phyloP scores from a whole-genome alignment of 1,140 invertebrate species.

The Himalopsyche phryganea region DNA sequence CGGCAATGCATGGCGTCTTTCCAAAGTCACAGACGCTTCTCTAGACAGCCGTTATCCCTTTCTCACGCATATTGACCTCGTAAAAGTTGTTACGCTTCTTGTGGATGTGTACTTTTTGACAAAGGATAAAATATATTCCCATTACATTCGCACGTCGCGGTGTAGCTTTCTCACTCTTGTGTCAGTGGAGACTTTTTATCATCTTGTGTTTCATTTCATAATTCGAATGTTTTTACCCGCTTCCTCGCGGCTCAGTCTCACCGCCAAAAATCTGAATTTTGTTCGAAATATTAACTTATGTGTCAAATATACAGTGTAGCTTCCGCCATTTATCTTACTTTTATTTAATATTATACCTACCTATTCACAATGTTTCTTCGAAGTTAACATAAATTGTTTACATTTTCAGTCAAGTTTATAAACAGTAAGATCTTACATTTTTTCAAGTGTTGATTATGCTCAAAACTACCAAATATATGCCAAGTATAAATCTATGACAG shows the following conservation, averaged over 20 bases:
- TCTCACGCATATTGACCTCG: conserved; percentile 50
- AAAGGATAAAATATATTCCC: conserved; percentile 49
- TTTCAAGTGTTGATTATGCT: no score
- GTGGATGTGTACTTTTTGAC: conserved; percentile 30
- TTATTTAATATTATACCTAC: no score
- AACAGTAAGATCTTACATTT: no score
- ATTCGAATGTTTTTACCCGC: conserved; percentile 21
- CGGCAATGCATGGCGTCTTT: conserved; percentile 48
- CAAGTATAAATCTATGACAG: no score
- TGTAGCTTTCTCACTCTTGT: conserved; percentile 48
- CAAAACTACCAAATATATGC: no score
- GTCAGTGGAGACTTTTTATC: conserved; percentile 13
- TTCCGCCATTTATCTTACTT: no score
- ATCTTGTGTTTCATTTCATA: conserved; percentile 9
- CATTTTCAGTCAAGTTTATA: no score
- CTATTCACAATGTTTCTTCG: no score
- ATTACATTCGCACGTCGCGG: conserved; percentile 52
- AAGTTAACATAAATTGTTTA: no score
- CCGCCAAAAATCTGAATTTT: no score
- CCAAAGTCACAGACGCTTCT: conserved; percentile 43
- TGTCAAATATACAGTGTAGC: no score
- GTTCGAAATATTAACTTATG: no score
- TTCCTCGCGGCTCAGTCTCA: background rate
- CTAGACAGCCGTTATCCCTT: conserved; percentile 54
- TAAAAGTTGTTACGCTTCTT: conserved; percentile 36